Base-by-base conservation (phyloP, 1,140 invertebrate species). In the Manduca sexta region DNA sequence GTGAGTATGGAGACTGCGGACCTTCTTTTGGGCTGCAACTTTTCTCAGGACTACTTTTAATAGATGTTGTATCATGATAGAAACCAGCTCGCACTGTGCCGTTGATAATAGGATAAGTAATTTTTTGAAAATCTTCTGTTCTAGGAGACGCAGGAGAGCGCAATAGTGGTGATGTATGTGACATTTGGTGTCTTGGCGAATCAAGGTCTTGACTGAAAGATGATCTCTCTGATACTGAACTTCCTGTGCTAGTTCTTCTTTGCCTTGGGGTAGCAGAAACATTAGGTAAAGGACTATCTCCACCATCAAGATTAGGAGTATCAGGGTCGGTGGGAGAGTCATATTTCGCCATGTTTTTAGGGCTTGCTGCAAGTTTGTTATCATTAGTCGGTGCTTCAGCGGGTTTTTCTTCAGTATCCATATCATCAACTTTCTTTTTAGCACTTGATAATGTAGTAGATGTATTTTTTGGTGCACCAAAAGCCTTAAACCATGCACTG, bases 401-500 rank as follows among this genome's bases (percentile, higher is more conserved):
- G 1, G 37, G 3, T 46, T 75, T 81, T 47, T 87, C 83, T 8
- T 85, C 78, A 49, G 46, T 33, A 39, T 84, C 84, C 26, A 43
- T 46, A 41, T 85, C 79, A 17, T 84, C 80, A 13, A 29, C 29
- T 55, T 88, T 87, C 56, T 88, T 88, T 52, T 88, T 87, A 5
- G 84, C 72, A 3, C 35, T 47, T 37, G 85, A 74, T 8, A 42
- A 44, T 7, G 48, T 45, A 17, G 64, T 8, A 4, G 52, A 41
- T n/a, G 74, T 73, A 15, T 61, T 87, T 74, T 90, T 95, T 4
- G 94, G 94, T 0, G 92, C 92, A 33, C 95, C 94, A 75, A 96
- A 96, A 0, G 94, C 94, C 82, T 95, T 95, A 44, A 96, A 93
- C 95, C 94, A 96, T 10, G 94, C 95, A 74, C 93, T 95, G 34